Evolutionary conservation across 2,113 vertebrate species (phyloP), one percentile per base, ranked within the genome.

Genomic region (Gorsachius goisagi): DNA sequence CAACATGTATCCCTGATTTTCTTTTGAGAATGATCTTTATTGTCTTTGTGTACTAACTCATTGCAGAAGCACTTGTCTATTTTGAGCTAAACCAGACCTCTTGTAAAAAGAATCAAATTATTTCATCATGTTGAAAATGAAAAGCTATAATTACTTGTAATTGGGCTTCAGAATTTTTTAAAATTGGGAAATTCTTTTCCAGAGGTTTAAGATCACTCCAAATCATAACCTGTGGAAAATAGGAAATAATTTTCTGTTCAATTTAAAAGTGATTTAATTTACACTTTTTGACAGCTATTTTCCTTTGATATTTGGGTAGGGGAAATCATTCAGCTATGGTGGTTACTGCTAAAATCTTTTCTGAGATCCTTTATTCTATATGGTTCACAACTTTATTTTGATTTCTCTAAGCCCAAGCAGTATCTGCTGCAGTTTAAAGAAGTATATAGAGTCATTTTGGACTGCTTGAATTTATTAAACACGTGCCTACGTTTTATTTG

Each of bases 111-210:
- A 99, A 99, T 99, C 99, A 99, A 99, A 99, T 99, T 99, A 99
- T 99, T 99, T 99, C 99, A 99, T 99, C 99, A 99, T 99, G 99
- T 99, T 99, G 98, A 98, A 99, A 99, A 99, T 99, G 99, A 99
- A 99, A 99, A 99, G 99, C 98, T 99, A 98, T 99, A 99, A 99
- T 99, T 99, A 99, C 98, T 99, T 98, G 98, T 99, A 99, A 99
- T 99, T 99, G 98, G 99, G 98, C 98, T 98, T 99, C 98, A 98
- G 98, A 98, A 99, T 99, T 99, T 99, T 98, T 97, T 85, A 95
- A 98, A 98, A 98, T 98, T 98, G 98, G 98, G 98, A 98, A 98
- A 98, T 99, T 98, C 97, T 99, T 98, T 99, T 99, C 98, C 98
- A 98, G 97, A 98, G 98, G 98, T 98, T 98, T 98, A 97, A 98